Base-by-base conservation (phyloP, 2,888 invertebrate genomes). In the Netelia melanura region DNA sequence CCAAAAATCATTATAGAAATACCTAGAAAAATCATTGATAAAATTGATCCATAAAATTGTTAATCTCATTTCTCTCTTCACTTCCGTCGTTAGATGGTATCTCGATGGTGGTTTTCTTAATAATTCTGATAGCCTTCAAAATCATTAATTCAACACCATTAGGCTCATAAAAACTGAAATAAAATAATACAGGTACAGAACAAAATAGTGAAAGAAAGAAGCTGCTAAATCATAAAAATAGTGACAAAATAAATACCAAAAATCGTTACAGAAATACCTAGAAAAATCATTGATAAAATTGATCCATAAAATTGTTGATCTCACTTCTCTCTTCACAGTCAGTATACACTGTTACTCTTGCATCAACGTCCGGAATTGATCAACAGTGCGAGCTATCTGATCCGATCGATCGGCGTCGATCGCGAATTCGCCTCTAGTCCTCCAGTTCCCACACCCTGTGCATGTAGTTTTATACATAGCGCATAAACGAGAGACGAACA, bases 401-500 rank as follows among this genome's bases (percentile, higher is more conserved):
- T 56, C 54, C 21, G 38, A 65, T 65, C 11, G 64, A 54, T 76
- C 65, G 65, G 10, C 48, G 11, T 14, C 48, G 48, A 52, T 52
- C 21, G 65, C 17, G 48, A 30, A 30, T 64, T 64, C 21, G 54
- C 56, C 38, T 38, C n/a, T n/a, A 23, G 38, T 30, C 67, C 67
- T 67, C 11, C 38, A 56, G 67, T 77, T 67, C 67, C 56, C 67
- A 77, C 76, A 77, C 5, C 11, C 43, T 11, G 30, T 3, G 62
- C 65, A 52, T 25, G 54, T 70, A 14, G 17, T 21, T 17, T 83
- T 81, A 74, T 81, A 72, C 43, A 10, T 48, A 48, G 10, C 14
- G 14, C 48, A 14, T 14, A 14, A 48, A 48, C 14, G 11, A 58
- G 43, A 64, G 56, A n/a, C 48, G 72, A 58, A 85, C 84, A 83